Evolutionary conservation across 2,888 invertebrate species (phyloP).

Genomic region (Ichneumoninae sp.): DNA sequence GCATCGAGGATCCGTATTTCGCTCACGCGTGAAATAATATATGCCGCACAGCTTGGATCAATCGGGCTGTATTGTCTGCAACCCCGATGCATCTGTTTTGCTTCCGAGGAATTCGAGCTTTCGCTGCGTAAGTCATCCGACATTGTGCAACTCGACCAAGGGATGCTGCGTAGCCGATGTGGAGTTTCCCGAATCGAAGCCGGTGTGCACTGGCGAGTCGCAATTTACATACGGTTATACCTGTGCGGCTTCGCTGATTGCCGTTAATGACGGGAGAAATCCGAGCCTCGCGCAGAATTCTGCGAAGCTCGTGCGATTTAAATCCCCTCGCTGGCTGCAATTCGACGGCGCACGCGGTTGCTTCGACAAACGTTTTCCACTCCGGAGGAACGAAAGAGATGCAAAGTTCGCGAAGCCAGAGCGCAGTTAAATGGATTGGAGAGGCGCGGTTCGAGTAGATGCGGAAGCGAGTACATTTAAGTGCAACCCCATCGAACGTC

Average conservation of each 20-base stretch:
- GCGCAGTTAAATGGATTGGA: conserved; percentile 39
- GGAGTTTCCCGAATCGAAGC: not conserved
- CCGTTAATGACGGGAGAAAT: conserved; percentile 27
- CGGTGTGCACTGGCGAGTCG: not conserved
- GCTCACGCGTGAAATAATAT: conserved; percentile 5
- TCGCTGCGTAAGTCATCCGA: not conserved
- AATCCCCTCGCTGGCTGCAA: conserved; percentile 47
- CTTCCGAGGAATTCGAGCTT: not conserved
- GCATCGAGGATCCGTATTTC: not conserved
- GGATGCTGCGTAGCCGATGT: not conserved
- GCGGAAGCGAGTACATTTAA: conserved; percentile 17
- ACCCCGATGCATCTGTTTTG: not conserved
- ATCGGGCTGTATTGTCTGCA: not conserved
- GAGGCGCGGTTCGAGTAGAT: conserved; percentile 21
- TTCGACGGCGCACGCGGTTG: not conserved
- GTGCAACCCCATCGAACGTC: conserved; percentile 13
- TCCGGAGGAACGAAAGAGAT: conserved; percentile 44
- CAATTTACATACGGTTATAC: not conserved
- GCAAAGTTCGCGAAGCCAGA: conserved; percentile 50
- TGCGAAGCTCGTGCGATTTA: conserved; percentile 43
- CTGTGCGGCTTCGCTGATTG: not conserved
- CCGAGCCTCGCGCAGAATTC: not conserved
- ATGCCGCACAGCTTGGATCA: not conserved
- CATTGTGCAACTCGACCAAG: not conserved
- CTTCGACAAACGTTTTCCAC: conserved; percentile 41